Evolutionary conservation across 2,113 vertebrate genomes (phyloP).

Genomic region (Cinclus mexicanus): DNA sequence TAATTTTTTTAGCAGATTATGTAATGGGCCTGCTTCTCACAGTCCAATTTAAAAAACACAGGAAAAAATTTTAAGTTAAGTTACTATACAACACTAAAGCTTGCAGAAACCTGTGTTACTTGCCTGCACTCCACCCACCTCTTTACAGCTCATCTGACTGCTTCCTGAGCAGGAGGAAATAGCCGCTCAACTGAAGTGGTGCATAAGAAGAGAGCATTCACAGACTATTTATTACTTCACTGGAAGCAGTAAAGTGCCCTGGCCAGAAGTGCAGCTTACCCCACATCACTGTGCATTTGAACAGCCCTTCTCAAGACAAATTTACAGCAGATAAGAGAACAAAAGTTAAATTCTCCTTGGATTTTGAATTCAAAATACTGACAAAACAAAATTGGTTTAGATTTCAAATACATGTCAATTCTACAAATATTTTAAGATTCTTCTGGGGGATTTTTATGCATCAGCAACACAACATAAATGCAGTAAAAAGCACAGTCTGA

Average conservation of each 20-base stretch:
- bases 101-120: not conserved
- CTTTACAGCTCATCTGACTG: accelerated
- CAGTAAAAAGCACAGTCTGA: not conserved
- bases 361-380: not conserved
- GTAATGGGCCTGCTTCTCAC: not conserved
- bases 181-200: not conserved
- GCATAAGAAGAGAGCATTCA: not conserved
- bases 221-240: not conserved
- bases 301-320: not conserved
- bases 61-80: accelerated
- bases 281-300: not conserved
- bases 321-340: not conserved
- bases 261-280: not conserved
- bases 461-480: not conserved
- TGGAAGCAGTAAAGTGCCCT: not conserved
- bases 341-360: not conserved
- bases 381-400: not conserved
- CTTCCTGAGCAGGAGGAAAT: not conserved
- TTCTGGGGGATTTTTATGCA: not conserved
- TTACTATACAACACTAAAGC: not conserved
- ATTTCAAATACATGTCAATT: not conserved
- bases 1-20: not conserved
- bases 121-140: not conserved
- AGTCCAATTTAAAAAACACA: not conserved
- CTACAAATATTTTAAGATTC: not conserved